Evolutionary conservation across 2,113 vertebrate species (phyloP).

Genomic region (Forbesichthys agassizii): DNA sequence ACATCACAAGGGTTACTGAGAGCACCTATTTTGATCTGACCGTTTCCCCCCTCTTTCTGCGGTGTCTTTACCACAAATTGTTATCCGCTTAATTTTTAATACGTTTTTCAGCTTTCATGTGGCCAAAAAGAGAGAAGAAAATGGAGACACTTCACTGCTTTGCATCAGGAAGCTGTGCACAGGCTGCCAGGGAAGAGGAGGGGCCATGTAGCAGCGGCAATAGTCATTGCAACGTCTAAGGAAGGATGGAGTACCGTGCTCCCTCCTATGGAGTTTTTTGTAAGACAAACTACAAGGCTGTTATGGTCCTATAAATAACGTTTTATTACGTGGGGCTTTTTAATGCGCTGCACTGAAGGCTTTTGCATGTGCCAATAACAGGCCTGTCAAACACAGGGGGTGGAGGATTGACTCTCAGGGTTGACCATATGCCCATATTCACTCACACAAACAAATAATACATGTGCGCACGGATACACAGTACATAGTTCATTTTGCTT

Average conservation of each 20-base stretch:
- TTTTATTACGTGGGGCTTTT: constrained; percentile 73
- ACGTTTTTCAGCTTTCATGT: constrained; percentile 64
- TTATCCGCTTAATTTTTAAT: constrained; percentile 66
- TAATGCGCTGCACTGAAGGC: constrained; percentile 66
- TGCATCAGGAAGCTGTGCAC: constrained; percentile 45
- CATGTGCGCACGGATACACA: constrained; percentile 2
- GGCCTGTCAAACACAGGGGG: constrained; percentile 14
- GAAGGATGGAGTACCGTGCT: constrained; percentile 56
- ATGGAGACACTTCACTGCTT: constrained; percentile 41
- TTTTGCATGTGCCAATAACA: constrained; percentile 65
- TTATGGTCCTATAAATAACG: constrained; percentile 79
- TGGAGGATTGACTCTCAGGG: constrained; percentile 1
- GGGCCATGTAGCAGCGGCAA: constrained; percentile 43
- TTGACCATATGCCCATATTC: neutral
- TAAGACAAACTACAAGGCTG: constrained; percentile 78
- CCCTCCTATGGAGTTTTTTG: constrained; percentile 65
- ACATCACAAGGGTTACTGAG: constrained; percentile 69
- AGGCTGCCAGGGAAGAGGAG: constrained; percentile 27
- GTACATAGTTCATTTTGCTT: too few species aligned
- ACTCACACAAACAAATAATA: constrained; percentile 1
- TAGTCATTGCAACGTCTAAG: constrained; percentile 48
- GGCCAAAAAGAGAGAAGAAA: constrained; percentile 36
- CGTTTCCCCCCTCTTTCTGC: constrained; percentile 34
- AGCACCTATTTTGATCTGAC: constrained; percentile 40
- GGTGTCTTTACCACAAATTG: constrained; percentile 54